Conservation (phyloP, 2,113 vertebrate genomes). For the Ellobius talpinus region DNA sequence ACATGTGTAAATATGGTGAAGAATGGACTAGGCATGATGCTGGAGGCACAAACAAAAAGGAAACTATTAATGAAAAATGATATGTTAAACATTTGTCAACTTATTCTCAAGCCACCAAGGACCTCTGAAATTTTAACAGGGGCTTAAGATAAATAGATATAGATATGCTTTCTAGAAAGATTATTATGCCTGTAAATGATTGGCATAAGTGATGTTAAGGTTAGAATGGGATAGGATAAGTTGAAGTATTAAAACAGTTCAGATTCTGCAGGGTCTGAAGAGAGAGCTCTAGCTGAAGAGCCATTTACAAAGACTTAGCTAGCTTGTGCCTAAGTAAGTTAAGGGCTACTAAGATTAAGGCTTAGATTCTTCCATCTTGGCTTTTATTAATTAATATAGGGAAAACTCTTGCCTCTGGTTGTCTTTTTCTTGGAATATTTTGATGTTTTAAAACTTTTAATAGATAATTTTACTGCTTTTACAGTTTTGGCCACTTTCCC, state of each 20-base stretch:
- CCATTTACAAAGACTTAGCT: neutral
- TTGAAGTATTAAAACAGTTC: conserved; percentile 34
- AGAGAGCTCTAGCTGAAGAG: neutral
- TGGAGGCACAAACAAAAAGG: neutral
- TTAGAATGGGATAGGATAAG: neutral
- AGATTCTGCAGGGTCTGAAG: neutral
- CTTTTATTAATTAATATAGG: conserved; percentile 8
- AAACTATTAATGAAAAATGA: neutral
- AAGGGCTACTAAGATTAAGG: neutral
- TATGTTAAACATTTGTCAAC: neutral
- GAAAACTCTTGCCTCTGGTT: neutral
- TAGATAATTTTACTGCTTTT: conserved; percentile 2
- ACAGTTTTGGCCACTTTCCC: neutral
- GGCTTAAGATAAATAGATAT: conserved; percentile 30
- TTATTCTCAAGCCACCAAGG: conserved; percentile 33
- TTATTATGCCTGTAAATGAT: neutral
- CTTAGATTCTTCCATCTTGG: neutral
- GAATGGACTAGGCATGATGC: neutral
- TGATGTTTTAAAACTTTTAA: neutral
- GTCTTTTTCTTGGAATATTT: conserved; percentile 9
- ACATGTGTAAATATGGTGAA: neutral
- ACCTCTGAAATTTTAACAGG: neutral
- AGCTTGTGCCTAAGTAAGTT: neutral
- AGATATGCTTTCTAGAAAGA: neutral
- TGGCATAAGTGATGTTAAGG: neutral